Base-by-base conservation (phyloP, 2,888 invertebrate genomes). In the Archaeoteleia sp. region DNA sequence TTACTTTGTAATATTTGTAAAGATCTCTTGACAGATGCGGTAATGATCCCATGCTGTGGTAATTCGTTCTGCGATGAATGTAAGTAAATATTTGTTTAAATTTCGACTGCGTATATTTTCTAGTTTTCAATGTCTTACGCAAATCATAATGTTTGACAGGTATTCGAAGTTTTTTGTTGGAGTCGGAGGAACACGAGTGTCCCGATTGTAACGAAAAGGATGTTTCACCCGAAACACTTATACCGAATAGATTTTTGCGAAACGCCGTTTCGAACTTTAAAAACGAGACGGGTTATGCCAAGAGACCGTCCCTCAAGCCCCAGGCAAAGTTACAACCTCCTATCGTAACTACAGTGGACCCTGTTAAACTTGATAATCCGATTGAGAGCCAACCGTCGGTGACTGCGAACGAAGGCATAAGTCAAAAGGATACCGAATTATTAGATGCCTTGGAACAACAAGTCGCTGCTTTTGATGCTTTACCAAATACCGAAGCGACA, bases 1-100 rank as follows among this genome's bases (percentile, higher is more conserved):
- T 87, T 98, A 40, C 87, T 95, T 37, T 99, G 99, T 86, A 93
- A 92, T 57, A 90, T 99, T 57, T 99, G 99, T 86, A 91, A 95
- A 46, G 96, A 97, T 85, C 87, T 98, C 30, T 90, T 98, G 67
- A 92, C 93, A 0, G 98, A 99, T 86, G 98, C 98, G 27, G 97
- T 98, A 17, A 94, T 98, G 91, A 96, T 97, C 83, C 96, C 97
- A 0, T 99, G 98, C 84, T 99, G 99, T 86, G 98, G 98, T 1
- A 95, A 95, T 85, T 97, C 97, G 6, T 99, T 96, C 87, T 99
- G 99, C 86, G 98, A 98, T 86, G 98, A 98, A 86, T 99, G 99
- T 94, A 88, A 89, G 91, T 87, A n/a, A 48, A 25, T 32, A 25
- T 14, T 35, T 43, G 9, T 42, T 34, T 20, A 15, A 23, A 6